Percentiles rank a stretch among this genome's conserved stretches.
Conservation (phyloP, 2,797 vertebrate genomes). For the Dendrocincla fuliginosa region DNA sequence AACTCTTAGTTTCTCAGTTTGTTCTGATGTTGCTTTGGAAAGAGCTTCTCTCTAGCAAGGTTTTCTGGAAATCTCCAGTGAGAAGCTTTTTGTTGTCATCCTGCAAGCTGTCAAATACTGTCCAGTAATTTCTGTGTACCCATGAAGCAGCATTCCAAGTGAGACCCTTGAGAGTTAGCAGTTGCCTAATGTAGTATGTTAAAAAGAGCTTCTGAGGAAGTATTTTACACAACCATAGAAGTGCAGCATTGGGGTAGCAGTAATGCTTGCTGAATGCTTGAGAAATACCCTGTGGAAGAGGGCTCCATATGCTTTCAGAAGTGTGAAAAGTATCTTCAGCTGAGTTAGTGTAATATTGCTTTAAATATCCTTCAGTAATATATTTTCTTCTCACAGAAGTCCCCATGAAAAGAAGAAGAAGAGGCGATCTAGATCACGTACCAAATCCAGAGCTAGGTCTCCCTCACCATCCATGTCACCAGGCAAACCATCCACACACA, state of each 20-base stretch:
- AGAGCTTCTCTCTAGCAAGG: not conserved
- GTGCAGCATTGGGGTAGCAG: not conserved
- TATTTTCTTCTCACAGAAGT: conserved; percentile 67
- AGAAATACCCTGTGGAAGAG: not conserved
- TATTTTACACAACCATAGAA: not conserved
- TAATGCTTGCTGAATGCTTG: not conserved
- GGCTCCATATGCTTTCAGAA: not conserved
- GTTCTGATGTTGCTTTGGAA: not conserved
- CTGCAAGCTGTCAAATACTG: not conserved
- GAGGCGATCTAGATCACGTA: conserved; percentile 76
- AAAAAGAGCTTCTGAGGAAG: not conserved
- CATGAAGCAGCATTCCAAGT: not conserved
- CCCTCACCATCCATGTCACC: conserved; percentile 85
- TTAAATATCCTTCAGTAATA: not conserved
- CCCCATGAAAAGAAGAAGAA: conserved; percentile 88
- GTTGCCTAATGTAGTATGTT: not conserved
- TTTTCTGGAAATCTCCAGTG: not conserved
- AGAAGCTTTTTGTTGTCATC: not conserved
- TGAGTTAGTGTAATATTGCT: not conserved
- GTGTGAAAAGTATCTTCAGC: not conserved
- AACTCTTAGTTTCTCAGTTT: not conserved
- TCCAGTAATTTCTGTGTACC: not conserved
- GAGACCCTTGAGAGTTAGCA: not conserved
- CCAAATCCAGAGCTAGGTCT: conserved; percentile 81
- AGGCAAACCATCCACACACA: conserved; percentile 73